Evolutionary conservation across 2,113 vertebrate genomes (phyloP).

Genomic region (Apus apus): DNA sequence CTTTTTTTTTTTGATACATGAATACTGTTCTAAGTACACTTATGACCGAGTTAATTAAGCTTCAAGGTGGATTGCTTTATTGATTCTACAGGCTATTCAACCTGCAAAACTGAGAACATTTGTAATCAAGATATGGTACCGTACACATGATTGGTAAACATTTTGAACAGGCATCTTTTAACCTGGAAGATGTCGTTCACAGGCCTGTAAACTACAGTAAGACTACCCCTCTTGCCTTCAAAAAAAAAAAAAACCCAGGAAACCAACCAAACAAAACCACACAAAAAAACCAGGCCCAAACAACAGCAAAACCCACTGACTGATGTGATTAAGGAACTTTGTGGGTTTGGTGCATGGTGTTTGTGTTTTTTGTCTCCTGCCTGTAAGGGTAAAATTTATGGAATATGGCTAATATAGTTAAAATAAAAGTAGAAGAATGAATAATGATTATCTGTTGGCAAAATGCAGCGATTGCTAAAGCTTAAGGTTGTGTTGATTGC

Average conservation of each 20-base stretch:
- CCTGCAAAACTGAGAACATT: not conserved
- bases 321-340: not conserved
- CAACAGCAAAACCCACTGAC: not conserved
- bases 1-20: not conserved
- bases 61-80: not conserved
- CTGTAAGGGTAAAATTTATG: not conserved
- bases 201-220: not conserved
- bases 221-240: not conserved
- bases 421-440: not conserved
- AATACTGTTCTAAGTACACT: not conserved
- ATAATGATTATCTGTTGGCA: not conserved
- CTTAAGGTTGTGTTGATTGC: not conserved
- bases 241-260: too few species aligned
- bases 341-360: not conserved
- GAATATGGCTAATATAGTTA: not conserved
- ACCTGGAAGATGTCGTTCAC: not conserved
- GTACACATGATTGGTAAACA: not conserved
- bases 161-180: not conserved
- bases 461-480: not conserved
- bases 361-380: not conserved
- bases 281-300: not conserved
- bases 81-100: not conserved
- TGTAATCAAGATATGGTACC: not conserved
- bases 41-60: not conserved
- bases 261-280: fast-evolving